Conservation (phyloP, 2,888 invertebrate genomes). For the Blastobasis adustella region DNA sequence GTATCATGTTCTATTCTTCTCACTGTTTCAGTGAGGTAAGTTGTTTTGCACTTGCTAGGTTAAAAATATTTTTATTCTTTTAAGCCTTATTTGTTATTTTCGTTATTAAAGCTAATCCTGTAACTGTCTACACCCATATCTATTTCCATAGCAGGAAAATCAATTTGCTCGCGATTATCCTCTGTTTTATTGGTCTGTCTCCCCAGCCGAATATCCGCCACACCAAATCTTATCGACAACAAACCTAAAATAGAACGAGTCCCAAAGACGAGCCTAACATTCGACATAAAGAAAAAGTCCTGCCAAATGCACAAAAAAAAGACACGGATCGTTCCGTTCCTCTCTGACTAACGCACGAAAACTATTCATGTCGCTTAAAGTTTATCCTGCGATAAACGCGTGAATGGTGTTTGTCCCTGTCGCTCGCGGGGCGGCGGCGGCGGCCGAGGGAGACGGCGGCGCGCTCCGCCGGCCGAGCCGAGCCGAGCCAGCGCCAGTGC, state of each 20-base stretch:
- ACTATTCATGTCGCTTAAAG: slow-evolving; percentile 64
- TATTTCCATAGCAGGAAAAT: too few relatives aligned
- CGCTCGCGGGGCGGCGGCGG: slow-evolving; percentile 30
- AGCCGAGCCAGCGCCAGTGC: slow-evolving; percentile 58
- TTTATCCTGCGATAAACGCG: slow-evolving; percentile 67
- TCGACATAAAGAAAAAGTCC: slow-evolving; percentile 53
- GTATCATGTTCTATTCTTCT: too few relatives aligned
- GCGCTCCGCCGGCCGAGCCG: slow-evolving; percentile 63
- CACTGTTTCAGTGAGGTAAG: too few relatives aligned
- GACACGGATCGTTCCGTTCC: slow-evolving; percentile 50
- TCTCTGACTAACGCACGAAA: slow-evolving; percentile 58
- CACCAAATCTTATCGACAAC: slow-evolving; percentile 36
- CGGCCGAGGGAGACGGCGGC: slow-evolving; percentile 62
- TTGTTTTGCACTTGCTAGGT: too few relatives aligned
- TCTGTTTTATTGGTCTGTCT: too few relatives aligned
- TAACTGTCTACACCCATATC: too few relatives aligned
- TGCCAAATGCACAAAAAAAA: slow-evolving; percentile 65
- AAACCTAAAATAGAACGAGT: slow-evolving; percentile 48
- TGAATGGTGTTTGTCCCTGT: slow-evolving; percentile 46
- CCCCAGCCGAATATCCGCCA: slow-evolving; percentile 11
- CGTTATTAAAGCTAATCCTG: too few relatives aligned
- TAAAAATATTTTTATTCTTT: too few relatives aligned
- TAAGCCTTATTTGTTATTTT: too few relatives aligned
- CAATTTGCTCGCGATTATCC: too few relatives aligned
- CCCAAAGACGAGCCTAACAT: slow-evolving; percentile 40